These are phyloP conservation scores for Cydia amplana DNA, from an alignment of 1,140 invertebrate species.

Conservation along the genomic window DNA sequence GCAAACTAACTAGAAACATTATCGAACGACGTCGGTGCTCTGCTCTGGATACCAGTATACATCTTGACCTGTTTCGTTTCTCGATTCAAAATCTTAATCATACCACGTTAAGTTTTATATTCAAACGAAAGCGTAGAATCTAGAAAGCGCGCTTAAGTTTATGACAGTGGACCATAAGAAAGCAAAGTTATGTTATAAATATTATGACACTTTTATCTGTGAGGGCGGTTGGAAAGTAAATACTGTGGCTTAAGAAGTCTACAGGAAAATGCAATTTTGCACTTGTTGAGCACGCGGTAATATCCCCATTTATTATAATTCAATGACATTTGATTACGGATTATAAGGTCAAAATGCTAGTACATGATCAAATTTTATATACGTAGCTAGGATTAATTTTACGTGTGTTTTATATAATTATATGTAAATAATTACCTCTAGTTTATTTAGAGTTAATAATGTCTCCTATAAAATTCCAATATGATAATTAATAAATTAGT, in stretches of 20 bases:
- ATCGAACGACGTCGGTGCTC: constrained; percentile 64
- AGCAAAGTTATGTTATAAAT: constrained; percentile 75
- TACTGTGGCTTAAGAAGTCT: constrained; percentile 50
- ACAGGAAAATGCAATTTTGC: constrained; percentile 49
- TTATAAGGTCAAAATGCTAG: constrained; percentile 50
- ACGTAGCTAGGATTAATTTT: constrained; percentile 41
- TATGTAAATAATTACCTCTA: constrained; percentile 35
- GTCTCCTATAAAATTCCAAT: background rate
- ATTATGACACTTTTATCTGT: constrained; percentile 77
- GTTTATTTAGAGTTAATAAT: background rate
- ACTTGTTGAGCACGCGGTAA: constrained; percentile 41
- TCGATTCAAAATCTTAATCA: constrained; percentile 62
- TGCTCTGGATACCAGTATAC: constrained; percentile 61
- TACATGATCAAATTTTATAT: constrained; percentile 42
- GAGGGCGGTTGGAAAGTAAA: constrained; percentile 72
- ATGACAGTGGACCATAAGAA: constrained; percentile 71
- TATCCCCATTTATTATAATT: constrained; percentile 47
- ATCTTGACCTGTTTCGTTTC: constrained; percentile 49
- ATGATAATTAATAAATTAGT: too few species aligned
- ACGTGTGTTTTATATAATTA: background rate
- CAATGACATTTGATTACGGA: constrained; percentile 54
- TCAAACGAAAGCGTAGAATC: constrained; percentile 25
- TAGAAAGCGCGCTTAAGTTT: constrained; percentile 70
- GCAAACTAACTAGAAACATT: constrained; percentile 75
- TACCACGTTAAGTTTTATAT: background rate